Conservation (phyloP, 1,140 invertebrate species). For the Epicauta chinensis region DNA sequence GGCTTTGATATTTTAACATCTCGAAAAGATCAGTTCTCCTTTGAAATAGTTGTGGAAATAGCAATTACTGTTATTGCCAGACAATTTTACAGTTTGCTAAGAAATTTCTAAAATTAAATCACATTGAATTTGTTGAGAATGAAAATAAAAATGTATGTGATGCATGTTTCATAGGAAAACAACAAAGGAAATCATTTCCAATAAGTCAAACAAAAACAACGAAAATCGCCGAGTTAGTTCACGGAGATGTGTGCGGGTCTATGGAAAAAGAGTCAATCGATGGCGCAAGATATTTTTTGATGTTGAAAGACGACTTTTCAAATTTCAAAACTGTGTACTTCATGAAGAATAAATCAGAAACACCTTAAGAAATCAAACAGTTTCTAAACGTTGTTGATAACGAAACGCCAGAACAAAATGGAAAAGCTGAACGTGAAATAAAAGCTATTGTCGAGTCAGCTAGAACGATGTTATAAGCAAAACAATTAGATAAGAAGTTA, state of each 20-base stretch:
- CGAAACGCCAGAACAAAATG: slow-evolving; percentile 43
- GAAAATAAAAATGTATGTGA: too few species aligned
- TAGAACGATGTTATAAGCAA: slow-evolving; percentile 38
- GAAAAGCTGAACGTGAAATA: slow-evolving; percentile 41
- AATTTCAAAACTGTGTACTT: slow-evolving; percentile 33
- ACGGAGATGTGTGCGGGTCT: slow-evolving; percentile 44
- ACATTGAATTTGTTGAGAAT: too few species aligned
- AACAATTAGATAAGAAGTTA: slow-evolving; percentile 36
- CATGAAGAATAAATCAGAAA: slow-evolving; percentile 33
- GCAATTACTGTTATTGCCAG: too few species aligned
- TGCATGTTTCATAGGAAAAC: too few species aligned
- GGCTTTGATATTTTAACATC: too few species aligned
- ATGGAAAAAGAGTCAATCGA: slow-evolving; percentile 36
- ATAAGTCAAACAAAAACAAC: neutral
- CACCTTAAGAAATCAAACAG: slow-evolving; percentile 24
- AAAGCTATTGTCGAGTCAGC: slow-evolving; percentile 40
- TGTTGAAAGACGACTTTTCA: slow-evolving; percentile 40
- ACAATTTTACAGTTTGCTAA: too few species aligned
- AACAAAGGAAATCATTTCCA: too few species aligned
- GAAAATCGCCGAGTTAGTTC: slow-evolving; percentile 40
- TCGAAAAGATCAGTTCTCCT: too few species aligned
- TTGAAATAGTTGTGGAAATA: too few species aligned
- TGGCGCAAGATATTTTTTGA: slow-evolving; percentile 37
- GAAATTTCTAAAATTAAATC: too few species aligned
- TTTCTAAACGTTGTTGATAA: slow-evolving; percentile 29